Evolutionary conservation across 2,113 vertebrate species (phyloP).

Genomic region (Chaetorhynchus papuensis): DNA sequence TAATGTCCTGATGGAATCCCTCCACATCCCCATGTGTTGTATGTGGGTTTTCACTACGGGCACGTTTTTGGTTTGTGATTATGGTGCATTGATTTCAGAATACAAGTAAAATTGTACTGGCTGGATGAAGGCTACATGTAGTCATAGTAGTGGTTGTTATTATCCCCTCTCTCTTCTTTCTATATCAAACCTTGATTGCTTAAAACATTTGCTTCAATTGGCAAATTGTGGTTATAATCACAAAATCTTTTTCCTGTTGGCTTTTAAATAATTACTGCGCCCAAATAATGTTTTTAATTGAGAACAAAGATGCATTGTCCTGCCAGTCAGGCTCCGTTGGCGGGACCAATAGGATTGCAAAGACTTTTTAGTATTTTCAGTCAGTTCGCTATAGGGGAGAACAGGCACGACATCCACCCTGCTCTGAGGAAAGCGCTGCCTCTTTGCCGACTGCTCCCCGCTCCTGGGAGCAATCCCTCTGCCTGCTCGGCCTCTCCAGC

Average conservation of each 20-base stretch:
- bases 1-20: not conserved
- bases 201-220: not conserved
- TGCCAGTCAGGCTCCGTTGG: not conserved
- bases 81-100: not conserved
- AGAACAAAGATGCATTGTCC: conserved; percentile 19
- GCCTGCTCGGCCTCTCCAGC: not conserved
- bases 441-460: fast-evolving
- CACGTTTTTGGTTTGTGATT: not conserved
- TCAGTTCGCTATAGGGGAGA: not conserved
- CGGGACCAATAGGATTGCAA: not conserved
- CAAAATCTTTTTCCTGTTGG: not conserved
- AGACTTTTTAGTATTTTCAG: not conserved
- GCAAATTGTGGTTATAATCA: not conserved
- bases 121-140: not conserved
- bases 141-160: not conserved
- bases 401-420: not conserved
- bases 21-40: not conserved
- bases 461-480: not conserved
- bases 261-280: not conserved
- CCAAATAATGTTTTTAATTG: conserved; percentile 17
- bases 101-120: not conserved
- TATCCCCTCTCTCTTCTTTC: not conserved
- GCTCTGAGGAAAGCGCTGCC: not conserved
- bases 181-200: not conserved
- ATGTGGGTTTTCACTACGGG: not conserved